Evolutionary conservation across 2,888 invertebrate genomes (phyloP).

Genomic region (Agrochola litura): DNA sequence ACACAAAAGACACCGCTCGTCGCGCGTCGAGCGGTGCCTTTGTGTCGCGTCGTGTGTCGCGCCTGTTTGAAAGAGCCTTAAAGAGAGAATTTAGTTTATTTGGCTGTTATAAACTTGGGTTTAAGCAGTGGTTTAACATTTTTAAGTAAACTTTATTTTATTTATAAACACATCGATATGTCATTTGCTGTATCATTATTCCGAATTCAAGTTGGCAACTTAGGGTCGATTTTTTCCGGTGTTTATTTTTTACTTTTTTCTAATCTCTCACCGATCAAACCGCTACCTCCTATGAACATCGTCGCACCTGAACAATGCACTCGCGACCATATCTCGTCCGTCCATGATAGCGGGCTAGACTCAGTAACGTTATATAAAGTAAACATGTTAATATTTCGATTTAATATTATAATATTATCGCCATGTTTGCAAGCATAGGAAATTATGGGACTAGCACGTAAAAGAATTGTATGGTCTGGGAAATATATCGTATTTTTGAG

Average conservation of each 20-base stretch:
- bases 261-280: neutral
- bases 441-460: neutral
- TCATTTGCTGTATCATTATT: neutral
- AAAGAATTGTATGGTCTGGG: neutral
- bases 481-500: neutral
- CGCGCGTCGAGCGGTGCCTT: no score
- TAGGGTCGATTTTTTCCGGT: no score
- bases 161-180: neutral
- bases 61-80: no score
- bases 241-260: neutral
- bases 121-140: neutral
- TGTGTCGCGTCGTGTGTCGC: no score
- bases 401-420: constrained; percentile 51
- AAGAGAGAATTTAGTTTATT: constrained; percentile 5
- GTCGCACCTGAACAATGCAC: constrained; percentile 60
- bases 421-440: constrained; percentile 27
- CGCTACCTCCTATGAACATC: constrained; percentile 43
- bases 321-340: constrained; percentile 72
- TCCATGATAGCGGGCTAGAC: constrained; percentile 71
- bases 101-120: neutral
- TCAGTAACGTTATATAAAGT: constrained; percentile 69
- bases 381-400: constrained; percentile 68
- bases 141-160: neutral
- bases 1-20: no score
- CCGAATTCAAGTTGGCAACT: no score